These are phyloP conservation scores for Meriones psammophilus DNA, from an alignment of 2,797 vertebrate genomes.

Conservation along the genomic window DNA sequence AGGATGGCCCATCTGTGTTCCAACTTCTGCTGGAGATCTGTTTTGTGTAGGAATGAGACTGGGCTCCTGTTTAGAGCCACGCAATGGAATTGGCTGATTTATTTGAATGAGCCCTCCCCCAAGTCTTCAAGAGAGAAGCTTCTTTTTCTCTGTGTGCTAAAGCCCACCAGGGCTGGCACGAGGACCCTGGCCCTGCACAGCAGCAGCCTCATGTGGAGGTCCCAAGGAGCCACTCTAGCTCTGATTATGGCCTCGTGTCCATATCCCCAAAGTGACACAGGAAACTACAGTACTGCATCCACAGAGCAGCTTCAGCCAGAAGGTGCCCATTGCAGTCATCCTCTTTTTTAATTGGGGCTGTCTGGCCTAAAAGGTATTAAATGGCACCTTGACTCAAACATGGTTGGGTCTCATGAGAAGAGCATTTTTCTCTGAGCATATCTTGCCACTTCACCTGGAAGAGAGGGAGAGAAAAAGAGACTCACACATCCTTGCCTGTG, in stretches of 20 bases:
- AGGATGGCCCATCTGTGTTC: background rate
- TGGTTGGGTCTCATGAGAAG: too few relatives aligned
- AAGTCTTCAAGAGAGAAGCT: background rate
- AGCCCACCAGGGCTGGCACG: background rate
- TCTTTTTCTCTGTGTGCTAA: background rate
- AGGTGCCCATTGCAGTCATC: background rate
- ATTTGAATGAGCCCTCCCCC: background rate
- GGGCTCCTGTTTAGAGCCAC: background rate
- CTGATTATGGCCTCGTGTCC: too few relatives aligned
- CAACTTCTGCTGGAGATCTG: background rate
- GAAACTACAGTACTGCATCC: background rate
- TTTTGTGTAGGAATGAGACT: fast-evolving
- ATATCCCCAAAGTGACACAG: fast-evolving
- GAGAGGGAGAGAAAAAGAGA: background rate
- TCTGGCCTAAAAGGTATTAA: too few relatives aligned
- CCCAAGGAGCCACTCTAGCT: too few relatives aligned
- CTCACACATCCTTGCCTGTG: background rate
- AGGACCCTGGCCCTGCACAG: background rate
- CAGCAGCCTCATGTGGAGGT: background rate
- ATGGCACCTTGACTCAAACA: background rate
- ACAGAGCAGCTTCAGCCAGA: background rate
- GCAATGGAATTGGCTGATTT: background rate
- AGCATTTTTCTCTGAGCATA: background rate
- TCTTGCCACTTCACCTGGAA: background rate
- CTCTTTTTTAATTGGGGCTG: fast-evolving